Conservation (phyloP, 2,113 vertebrate species). For the Sebastes fasciatus region DNA sequence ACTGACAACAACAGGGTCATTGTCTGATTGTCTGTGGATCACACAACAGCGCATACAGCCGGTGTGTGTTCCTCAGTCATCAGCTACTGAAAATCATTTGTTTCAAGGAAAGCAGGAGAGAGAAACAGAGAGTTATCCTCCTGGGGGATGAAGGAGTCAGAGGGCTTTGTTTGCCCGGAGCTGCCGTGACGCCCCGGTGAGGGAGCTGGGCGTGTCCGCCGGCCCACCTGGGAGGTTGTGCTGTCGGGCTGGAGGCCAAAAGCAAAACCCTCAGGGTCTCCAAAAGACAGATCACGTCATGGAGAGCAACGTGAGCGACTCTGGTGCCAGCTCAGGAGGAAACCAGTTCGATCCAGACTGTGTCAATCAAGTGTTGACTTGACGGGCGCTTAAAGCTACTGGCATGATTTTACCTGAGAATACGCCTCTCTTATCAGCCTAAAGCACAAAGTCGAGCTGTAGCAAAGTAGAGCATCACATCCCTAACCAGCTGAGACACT, state of each 20-base stretch:
- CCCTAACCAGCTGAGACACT: neutral
- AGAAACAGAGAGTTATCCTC: conserved; percentile 38
- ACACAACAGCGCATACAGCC: conserved; percentile 31
- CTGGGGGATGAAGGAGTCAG: conserved; percentile 57
- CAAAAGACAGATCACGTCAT: conserved; percentile 14
- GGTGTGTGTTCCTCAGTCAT: conserved; percentile 61
- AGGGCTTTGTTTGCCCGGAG: conserved; percentile 60
- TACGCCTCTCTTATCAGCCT: conserved; percentile 45
- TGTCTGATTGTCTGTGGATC: conserved; percentile 79
- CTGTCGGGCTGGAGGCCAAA: conserved; percentile 58
- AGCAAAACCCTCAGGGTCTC: conserved; percentile 17
- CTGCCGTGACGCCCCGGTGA: conserved; percentile 45
- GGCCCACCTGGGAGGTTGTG: conserved; percentile 59
- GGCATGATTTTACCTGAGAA: conserved; percentile 28
- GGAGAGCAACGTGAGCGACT: neutral
- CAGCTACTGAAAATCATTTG: conserved; percentile 63
- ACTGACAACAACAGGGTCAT: conserved; percentile 64
- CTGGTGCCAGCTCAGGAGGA: conserved; percentile 17
- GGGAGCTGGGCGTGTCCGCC: conserved; percentile 56
- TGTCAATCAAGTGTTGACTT: conserved; percentile 21
- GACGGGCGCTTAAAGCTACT: conserved; percentile 7
- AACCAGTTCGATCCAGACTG: conserved; percentile 9
- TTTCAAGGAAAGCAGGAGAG: conserved; percentile 30
- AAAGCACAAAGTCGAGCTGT: conserved; percentile 41
- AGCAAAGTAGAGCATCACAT: conserved; percentile 20